Evolutionary conservation across 2,113 vertebrate genomes (phyloP).

Genomic region (Verasper variegatus): DNA sequence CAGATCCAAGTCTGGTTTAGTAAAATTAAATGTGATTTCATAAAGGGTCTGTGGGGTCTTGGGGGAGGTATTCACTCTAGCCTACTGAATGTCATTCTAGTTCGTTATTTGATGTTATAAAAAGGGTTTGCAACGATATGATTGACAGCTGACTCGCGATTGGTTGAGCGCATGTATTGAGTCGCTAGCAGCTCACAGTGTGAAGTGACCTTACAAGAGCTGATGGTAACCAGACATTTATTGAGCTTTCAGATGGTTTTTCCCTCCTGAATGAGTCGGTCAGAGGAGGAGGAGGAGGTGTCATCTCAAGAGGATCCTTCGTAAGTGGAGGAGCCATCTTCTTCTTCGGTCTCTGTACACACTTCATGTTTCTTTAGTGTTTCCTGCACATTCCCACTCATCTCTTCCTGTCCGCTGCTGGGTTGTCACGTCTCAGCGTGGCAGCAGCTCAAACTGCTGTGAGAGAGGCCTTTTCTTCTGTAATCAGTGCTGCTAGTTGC

Average conservation of each 20-base stretch:
- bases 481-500: neutral
- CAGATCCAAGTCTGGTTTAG: too few relatives aligned
- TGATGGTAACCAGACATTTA: slow-evolving; percentile 51
- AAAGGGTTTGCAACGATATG: too few relatives aligned
- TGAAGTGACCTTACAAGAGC: slow-evolving; percentile 21
- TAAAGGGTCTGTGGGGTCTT: too few relatives aligned
- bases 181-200: too few relatives aligned
- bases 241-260: slow-evolving; percentile 11
- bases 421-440: slow-evolving; percentile 20
- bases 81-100: too few relatives aligned
- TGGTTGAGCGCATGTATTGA: too few relatives aligned
- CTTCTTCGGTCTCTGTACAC: slow-evolving; percentile 31
- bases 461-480: slow-evolving; percentile 13
- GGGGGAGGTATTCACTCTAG: too few relatives aligned
- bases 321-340: slow-evolving; percentile 28
- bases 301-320: slow-evolving; percentile 27
- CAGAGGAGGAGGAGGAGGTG: slow-evolving; percentile 25
- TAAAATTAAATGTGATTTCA: too few relatives aligned
- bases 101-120: too few relatives aligned
- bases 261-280: slow-evolving; percentile 24
- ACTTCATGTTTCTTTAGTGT: slow-evolving; percentile 46
- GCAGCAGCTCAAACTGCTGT: slow-evolving; percentile 23
- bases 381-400: slow-evolving; percentile 39
- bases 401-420: slow-evolving; percentile 26
- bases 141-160: too few relatives aligned